phyloP scores from a whole-genome alignment of 2,797 vertebrate species.

The Anguilla marmorata region DNA sequence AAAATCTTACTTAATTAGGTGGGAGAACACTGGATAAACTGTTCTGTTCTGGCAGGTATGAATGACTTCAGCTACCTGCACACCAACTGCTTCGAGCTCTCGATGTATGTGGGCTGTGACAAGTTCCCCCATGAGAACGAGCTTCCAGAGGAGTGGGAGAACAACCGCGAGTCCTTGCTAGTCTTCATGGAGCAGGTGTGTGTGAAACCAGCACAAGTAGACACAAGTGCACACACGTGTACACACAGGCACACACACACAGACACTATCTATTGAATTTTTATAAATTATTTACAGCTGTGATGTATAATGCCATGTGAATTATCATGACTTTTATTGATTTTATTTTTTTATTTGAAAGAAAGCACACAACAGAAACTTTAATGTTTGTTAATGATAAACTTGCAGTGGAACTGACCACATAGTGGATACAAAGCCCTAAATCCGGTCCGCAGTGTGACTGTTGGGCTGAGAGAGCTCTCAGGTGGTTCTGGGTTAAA shows the following conservation, averaged over 20 bases:
- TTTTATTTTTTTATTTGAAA: no score
- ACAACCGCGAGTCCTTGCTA: constrained; percentile 93
- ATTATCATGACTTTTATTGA: no score
- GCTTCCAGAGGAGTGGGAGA: constrained; percentile 95
- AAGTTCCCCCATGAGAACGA: constrained; percentile 93
- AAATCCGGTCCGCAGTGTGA: neutral
- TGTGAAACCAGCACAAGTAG: neutral
- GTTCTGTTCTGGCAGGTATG: constrained; percentile 78
- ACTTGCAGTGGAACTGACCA: no score
- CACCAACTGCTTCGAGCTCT: constrained; percentile 97
- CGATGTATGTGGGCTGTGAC: constrained; percentile 95
- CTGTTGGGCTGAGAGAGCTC: neutral
- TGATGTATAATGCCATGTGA: no score
- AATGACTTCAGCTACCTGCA: constrained; percentile 98
- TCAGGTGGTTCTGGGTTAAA: neutral
- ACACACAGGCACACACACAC: constrained; percentile 34
- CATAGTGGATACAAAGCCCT: neutral
- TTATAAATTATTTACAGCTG: neutral
- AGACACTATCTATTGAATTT: neutral
- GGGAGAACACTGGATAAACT: constrained; percentile 26
- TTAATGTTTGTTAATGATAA: no score
- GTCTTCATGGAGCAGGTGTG: constrained; percentile 97
- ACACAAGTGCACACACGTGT: constrained; percentile 25
- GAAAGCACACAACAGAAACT: no score
- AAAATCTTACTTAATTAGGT: constrained; percentile 17